These are phyloP conservation scores for Zaprionus lineosus DNA, from an alignment of 2,888 invertebrate genomes.

Conservation along the genomic window DNA sequence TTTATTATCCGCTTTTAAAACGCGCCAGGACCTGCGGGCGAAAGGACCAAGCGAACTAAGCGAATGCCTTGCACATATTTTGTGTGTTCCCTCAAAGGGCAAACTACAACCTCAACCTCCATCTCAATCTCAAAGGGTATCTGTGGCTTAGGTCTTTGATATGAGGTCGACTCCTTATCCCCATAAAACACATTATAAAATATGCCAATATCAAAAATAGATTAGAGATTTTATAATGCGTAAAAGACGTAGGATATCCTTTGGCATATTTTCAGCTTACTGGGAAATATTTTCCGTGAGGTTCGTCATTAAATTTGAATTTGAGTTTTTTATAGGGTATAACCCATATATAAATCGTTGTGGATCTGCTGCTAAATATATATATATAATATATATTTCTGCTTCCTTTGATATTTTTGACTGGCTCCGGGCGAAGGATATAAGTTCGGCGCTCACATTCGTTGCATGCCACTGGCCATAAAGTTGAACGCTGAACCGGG, in stretches of 20 bases:
- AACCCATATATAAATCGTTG: too few species aligned
- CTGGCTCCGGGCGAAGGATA: constrained; percentile 25
- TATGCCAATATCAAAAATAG: too few species aligned
- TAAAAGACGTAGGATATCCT: too few species aligned
- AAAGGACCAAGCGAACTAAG: constrained; percentile 7
- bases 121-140: neutral
- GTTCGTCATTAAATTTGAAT: too few species aligned
- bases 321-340: too few species aligned
- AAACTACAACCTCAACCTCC: neutral
- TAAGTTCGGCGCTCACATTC: constrained; percentile 37
- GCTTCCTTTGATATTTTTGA: constrained; percentile 2
- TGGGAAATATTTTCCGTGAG: too few species aligned
- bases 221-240: too few species aligned
- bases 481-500: constrained; percentile 23
- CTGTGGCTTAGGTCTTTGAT: neutral
- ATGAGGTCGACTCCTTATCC: too few species aligned
- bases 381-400: too few species aligned
- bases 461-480: constrained; percentile 28
- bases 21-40: constrained; percentile 24
- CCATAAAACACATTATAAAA: too few species aligned
- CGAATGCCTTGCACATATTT: constrained; percentile 34
- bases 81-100: neutral
- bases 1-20: constrained; percentile 68
- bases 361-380: too few species aligned
- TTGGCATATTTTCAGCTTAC: too few species aligned